These are phyloP conservation scores for Agrenia bidenticulata DNA, from an alignment of 2,888 invertebrate genomes.

Conservation along the genomic window DNA sequence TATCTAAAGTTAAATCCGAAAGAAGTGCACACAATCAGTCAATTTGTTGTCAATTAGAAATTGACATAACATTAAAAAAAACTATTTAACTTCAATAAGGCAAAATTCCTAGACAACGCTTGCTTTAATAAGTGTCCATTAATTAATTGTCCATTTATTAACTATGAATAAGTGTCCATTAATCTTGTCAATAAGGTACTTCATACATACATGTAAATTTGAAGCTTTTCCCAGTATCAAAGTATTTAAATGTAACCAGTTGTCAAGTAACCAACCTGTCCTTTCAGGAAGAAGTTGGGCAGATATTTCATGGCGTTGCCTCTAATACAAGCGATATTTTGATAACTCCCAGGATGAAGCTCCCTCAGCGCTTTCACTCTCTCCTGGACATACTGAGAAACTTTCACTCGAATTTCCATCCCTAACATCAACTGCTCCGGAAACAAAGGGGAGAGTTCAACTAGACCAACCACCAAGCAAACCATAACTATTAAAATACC, in stretches of 20 bases:
- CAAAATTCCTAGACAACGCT: too few species aligned
- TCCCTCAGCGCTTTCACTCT: conserved; percentile 82
- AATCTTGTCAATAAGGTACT: too few species aligned
- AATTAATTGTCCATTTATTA: too few species aligned
- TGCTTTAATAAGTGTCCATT: too few species aligned
- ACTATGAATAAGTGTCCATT: too few species aligned
- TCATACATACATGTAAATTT: too few species aligned
- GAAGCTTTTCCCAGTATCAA: not conserved
- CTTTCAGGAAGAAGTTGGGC: conserved; percentile 93
- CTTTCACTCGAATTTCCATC: conserved; percentile 97
- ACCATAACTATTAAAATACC: conserved; percentile 8
- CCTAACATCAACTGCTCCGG: conserved; percentile 87
- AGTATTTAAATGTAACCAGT: not conserved
- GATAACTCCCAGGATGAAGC: conserved; percentile 73
- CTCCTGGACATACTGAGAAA: conserved; percentile 96
- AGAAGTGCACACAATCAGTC: too few species aligned
- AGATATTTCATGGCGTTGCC: conserved; percentile 99
- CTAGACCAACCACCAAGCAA: conserved; percentile 58
- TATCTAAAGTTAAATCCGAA: too few species aligned
- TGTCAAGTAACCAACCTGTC: conserved; percentile 66
- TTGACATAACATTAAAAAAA: too few species aligned
- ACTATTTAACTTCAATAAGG: too few species aligned
- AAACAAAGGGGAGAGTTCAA: conserved; percentile 87
- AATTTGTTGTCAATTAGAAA: too few species aligned
- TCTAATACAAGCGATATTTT: conserved; percentile 91